Evolutionary conservation across 2,797 vertebrate genomes (phyloP), one percentile per base, ranked within the genome.

Genomic region (Loriculus beryllinus): DNA sequence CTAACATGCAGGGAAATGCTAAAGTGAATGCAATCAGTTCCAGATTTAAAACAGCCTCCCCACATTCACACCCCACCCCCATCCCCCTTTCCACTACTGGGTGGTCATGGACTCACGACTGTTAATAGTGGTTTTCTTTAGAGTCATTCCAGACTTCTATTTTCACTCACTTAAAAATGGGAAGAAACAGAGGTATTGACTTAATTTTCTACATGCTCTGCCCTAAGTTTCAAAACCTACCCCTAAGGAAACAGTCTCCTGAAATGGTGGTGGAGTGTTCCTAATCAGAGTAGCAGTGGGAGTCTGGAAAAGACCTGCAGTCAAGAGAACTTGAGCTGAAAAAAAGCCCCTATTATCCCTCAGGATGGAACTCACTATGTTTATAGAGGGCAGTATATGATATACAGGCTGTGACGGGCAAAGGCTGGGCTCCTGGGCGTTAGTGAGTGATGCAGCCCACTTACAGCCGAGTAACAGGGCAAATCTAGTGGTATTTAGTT

Each of bases 121-220:
- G 68, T 93, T 93, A 68, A 47, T 28, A 29, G 79, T 68, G 80
- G 68, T 88, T 95, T 93, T 93, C 60, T 81, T 93, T 81, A 92
- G 40, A 97, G 87, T 59, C 59, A 88, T 82, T 93, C 71, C 95
- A 93, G 93, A 28, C 43, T 93, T 93, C 77, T 94, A 77, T 95
- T 95, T 95, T 94, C 90, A 94, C 88, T 96, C 82, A 88, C 77
- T 94, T 94, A 54, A 92, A 90, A 96, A 89, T 70, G 48, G 86
- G 77, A 84, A 93, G 70, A 93, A 95, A 68, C n/a, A 69, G 84
- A 91, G 62, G 78, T 91, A 92, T 79, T 83, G 86, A 68, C 80
- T 91, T 95, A 71, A 90, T 96, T 96, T 94, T 92, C 64, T 83
- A 56, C 54, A 37, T 13, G 16, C 31, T 90, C 28, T 92, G 74